These are phyloP conservation scores for Pyrgilauda ruficollis DNA, from an alignment of 2,113 vertebrate species.

Conservation along the genomic window DNA sequence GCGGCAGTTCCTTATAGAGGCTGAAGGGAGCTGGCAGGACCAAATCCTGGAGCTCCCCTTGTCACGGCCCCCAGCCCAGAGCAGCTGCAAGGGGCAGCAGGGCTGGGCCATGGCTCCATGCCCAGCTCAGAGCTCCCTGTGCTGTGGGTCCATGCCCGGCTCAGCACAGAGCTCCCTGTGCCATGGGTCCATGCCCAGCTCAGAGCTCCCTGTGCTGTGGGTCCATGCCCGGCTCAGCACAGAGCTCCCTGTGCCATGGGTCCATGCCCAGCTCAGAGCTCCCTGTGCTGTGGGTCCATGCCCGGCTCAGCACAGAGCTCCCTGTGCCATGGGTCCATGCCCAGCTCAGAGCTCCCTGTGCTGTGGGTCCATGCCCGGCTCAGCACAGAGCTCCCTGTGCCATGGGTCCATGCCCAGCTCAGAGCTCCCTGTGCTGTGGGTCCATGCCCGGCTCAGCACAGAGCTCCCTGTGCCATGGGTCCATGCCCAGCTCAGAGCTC, in stretches of 20 bases:
- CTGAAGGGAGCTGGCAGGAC: background rate
- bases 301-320: too few species aligned
- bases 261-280: too few species aligned
- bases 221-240: too few species aligned
- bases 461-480: too few species aligned
- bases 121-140: background rate
- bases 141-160: background rate
- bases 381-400: background rate
- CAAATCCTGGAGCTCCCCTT: background rate
- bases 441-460: too few species aligned
- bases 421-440: too few species aligned
- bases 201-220: background rate
- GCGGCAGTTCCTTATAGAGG: too few species aligned
- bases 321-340: background rate
- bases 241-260: background rate
- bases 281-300: accelerated
- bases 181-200: background rate
- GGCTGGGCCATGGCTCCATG: background rate
- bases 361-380: background rate
- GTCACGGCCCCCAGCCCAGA: too few species aligned
- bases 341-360: background rate
- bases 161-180: background rate
- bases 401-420: too few species aligned
- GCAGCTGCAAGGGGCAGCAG: background rate
- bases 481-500: too few species aligned